phyloP scores from a whole-genome alignment of 2,797 vertebrate species.

The Microcaecilia unicolor region DNA sequence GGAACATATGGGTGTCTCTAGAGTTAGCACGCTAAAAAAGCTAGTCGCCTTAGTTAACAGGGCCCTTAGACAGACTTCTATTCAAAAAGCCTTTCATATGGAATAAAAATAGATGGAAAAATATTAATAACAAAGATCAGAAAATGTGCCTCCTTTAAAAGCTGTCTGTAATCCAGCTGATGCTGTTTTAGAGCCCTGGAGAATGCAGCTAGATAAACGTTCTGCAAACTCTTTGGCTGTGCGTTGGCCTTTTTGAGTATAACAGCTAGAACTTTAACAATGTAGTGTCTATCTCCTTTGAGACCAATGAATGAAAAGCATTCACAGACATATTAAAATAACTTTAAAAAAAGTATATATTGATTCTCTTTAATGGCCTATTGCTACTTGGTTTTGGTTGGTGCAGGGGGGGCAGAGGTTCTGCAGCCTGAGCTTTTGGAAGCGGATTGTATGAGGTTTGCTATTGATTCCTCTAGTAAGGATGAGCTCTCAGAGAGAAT shows the following conservation, averaged over 20 bases:
- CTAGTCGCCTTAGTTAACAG: no score
- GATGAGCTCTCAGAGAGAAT: conserved; percentile 56
- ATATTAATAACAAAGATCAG: background rate
- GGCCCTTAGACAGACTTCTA: conserved; percentile 1
- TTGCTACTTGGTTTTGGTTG: conserved; percentile 22
- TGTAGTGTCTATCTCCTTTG: background rate
- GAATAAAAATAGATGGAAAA: conserved; percentile 1
- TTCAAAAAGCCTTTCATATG: conserved; percentile 2
- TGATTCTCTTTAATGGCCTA: conserved; percentile 22
- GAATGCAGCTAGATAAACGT: background rate
- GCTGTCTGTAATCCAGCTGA: background rate
- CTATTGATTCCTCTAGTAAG: conserved; percentile 58
- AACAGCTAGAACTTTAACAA: background rate
- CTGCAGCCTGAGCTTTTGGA: conserved; percentile 51
- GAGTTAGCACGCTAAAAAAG: no score
- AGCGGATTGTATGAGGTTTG: conserved; percentile 54
- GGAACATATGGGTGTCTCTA: no score
- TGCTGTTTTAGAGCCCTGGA: background rate
- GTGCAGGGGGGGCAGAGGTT: conserved; percentile 39
- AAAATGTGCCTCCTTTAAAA: background rate
- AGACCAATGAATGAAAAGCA: background rate
- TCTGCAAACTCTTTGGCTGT: conserved; percentile 1
- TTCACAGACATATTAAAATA: no score
- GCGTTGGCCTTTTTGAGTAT: conserved; percentile 6
- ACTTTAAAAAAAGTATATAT: conserved; percentile 3